Evolutionary conservation across 2,797 vertebrate genomes (phyloP).

Genomic region (Trachops cirrhosus): DNA sequence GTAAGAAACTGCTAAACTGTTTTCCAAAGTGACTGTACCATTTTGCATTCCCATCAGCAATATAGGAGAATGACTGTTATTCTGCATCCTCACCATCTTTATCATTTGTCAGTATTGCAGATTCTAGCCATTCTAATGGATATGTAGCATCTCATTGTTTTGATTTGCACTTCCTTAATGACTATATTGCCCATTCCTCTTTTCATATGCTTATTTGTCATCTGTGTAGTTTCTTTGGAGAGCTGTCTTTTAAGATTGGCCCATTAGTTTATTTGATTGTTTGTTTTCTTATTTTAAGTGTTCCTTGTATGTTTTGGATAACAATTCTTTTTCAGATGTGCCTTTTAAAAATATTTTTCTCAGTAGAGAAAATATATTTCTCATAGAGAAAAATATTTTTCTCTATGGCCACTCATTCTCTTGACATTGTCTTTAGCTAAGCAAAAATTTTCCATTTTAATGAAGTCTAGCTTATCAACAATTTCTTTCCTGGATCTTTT

Average conservation of each 20-base stretch:
- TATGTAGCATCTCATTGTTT: background rate
- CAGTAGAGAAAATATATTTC: background rate
- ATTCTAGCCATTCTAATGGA: background rate
- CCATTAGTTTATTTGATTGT: background rate
- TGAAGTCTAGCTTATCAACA: background rate
- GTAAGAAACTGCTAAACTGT: background rate
- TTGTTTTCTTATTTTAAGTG: background rate
- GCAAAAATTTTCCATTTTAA: background rate
- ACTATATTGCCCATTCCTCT: background rate
- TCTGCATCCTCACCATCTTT: background rate
- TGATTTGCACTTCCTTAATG: background rate
- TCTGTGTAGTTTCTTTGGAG: background rate
- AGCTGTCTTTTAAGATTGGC: background rate
- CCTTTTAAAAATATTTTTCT: background rate
- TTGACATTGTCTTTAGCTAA: background rate
- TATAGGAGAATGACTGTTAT: background rate
- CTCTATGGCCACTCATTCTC: background rate
- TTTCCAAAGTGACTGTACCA: background rate
- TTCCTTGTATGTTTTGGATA: background rate
- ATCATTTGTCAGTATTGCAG: background rate
- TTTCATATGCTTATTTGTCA: background rate
- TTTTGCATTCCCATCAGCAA: background rate
- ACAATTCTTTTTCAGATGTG: background rate
- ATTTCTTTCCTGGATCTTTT: background rate
- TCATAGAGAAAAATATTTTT: background rate